Base-by-base conservation (phyloP, 2,888 invertebrate species). In the Dasypolia templi region DNA sequence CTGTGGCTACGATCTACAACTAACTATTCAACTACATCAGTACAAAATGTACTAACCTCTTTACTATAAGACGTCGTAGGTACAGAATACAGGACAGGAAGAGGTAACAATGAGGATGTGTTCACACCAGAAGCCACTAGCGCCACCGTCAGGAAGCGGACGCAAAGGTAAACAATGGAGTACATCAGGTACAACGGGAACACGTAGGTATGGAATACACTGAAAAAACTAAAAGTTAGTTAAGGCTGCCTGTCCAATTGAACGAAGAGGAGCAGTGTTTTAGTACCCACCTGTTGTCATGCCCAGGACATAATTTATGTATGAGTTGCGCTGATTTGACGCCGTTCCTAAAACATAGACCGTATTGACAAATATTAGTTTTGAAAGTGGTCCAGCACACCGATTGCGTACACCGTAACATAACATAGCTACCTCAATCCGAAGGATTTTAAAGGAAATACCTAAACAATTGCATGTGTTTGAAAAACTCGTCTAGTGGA, bases 101-200 rank as follows among this genome's bases (percentile, higher is more conserved):
- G 94, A 0, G 96, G 94, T 17, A 93, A 87, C 61, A 94, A 87
- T 2, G 97, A 96, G 29, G 96, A 95, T 19, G 96, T 94, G 84
- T 97, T 94, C 5, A 97, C 94, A 2, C 93, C 89, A 0, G 97
- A 95, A 1, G 97, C 97, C 46, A 94, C 94, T 29, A 97, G 89
- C 0, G 97, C 96, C 0, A 97, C 97, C 0, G 96, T 93, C n/a
- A 97, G 90, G 0, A 97, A 96, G 67, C 97, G 94, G 17, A 93
- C 89, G 39, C 97, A 88, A 19, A 97, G 89, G 85, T 97, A 97
- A 46, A 95, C 92, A 72, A 97, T 96, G 0, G 97, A 97, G 86
- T 95, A 97, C 66, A 95, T 93, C 77, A 97, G 96, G 89, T 97
- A 97, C 6, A 96, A 46, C 1, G 87, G 44, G 42, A 85, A 82